Percentiles rank a stretch among this genome's conserved stretches.
Evolutionary conservation across 2,797 vertebrate genomes (phyloP).

Genomic region (Glossophaga mutica): DNA sequence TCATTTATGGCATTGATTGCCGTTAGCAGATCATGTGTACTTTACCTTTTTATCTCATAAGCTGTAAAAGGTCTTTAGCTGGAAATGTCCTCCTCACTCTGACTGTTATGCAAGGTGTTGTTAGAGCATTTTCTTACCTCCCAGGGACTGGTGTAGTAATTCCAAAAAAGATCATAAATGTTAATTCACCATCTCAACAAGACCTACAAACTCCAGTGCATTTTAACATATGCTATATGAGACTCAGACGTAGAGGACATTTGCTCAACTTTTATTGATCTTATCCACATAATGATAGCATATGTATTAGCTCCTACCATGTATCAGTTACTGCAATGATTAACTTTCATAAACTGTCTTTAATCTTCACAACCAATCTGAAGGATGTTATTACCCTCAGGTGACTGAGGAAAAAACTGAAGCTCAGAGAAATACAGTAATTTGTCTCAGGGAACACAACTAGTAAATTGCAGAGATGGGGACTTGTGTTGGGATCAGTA

Average conservation of each 20-base stretch:
- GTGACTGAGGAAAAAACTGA: neutral
- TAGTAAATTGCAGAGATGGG: neutral
- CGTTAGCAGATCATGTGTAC: neutral
- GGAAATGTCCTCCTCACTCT: neutral
- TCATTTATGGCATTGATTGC: neutral
- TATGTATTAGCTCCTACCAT: neutral
- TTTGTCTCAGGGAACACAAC: neutral
- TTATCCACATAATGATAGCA: neutral
- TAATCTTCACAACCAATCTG: neutral
- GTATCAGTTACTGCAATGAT: neutral
- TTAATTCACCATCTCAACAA: neutral
- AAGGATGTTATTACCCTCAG: neutral
- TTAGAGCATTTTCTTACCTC: neutral
- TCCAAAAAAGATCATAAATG: neutral
- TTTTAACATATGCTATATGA: neutral
- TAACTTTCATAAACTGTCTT: neutral
- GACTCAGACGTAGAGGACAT: neutral
- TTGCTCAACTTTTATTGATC: neutral
- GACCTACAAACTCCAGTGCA: neutral
- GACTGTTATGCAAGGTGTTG: neutral
- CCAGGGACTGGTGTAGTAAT: neutral
- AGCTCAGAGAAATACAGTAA: neutral
- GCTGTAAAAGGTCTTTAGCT: neutral
- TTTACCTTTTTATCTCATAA: neutral
- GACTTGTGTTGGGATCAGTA: neutral